Conservation (phyloP, 2,888 invertebrate species). For the Oscheius sp. region DNA sequence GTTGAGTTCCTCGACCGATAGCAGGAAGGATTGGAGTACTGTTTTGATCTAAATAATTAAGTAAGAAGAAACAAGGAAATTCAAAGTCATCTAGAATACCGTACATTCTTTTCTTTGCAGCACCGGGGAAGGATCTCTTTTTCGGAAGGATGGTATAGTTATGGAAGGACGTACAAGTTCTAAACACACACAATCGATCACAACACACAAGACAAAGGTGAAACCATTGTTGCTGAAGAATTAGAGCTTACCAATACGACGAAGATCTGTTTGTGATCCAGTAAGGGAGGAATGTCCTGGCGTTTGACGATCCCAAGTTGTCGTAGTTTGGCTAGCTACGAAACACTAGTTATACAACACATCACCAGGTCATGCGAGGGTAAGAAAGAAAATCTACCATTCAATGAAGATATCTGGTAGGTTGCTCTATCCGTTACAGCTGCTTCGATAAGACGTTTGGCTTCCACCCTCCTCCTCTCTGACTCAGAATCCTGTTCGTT, state of each 20-base stretch:
- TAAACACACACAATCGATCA: conserved; percentile 41
- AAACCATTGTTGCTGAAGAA: not conserved
- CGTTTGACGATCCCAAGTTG: not conserved
- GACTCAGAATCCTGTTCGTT: conserved; percentile 28
- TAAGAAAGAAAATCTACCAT: conserved; percentile 5
- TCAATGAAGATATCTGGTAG: not conserved
- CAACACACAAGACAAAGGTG: not conserved
- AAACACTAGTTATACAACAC: conserved; percentile 3
- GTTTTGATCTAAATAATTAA: conserved; percentile 45
- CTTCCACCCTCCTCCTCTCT: conserved; percentile 49
- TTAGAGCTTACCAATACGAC: conserved; percentile 19
- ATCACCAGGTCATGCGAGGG: conserved; percentile 4
- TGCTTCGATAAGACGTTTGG: conserved; percentile 44
- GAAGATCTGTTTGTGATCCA: conserved; percentile 22
- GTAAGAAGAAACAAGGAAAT: conserved; percentile 3
- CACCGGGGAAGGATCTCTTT: conserved; percentile 61
- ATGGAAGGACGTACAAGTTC: conserved; percentile 52
- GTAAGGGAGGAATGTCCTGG: conserved; percentile 3
- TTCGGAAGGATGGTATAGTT: conserved; percentile 55
- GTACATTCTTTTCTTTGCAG: conserved; percentile 63
- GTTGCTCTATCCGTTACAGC: conserved; percentile 35
- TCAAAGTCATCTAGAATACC: conserved; percentile 19
- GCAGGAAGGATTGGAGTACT: conserved; percentile 52
- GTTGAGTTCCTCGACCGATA: conserved; percentile 39
- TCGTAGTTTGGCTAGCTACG: conserved; percentile 1